Evolutionary conservation across 1,140 invertebrate species (phyloP).

Genomic region (Ridgeia piscesae): DNA sequence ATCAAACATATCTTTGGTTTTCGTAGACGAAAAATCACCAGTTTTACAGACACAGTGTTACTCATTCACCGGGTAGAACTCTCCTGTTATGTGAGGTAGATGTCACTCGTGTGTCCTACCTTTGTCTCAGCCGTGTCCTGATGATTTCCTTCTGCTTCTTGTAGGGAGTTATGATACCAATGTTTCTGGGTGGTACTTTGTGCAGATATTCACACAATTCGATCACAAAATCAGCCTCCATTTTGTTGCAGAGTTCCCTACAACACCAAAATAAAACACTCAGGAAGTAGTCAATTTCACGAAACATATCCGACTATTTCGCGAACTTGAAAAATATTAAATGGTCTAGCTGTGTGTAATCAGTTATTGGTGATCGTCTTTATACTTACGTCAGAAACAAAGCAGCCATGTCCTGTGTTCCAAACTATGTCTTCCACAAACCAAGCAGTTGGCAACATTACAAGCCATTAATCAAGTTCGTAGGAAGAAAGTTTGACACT

Average conservation of each 20-base stretch:
- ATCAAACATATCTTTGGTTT: neutral
- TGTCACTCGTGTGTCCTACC: constrained; percentile 24
- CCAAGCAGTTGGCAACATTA: too few relatives aligned
- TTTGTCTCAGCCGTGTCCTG: constrained; percentile 27
- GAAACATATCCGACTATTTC: too few relatives aligned
- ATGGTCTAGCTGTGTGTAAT: too few relatives aligned
- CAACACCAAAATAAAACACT: neutral
- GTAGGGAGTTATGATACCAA: constrained; percentile 54
- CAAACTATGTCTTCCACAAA: too few relatives aligned
- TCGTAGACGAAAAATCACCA: neutral
- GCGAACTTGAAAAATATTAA: too few relatives aligned
- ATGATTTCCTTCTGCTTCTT: constrained; percentile 42
- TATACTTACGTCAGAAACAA: too few relatives aligned
- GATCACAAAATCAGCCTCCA: constrained; percentile 46
- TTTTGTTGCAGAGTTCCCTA: constrained; percentile 44
- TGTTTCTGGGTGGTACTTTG: constrained; percentile 24
- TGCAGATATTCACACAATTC: constrained; percentile 39
- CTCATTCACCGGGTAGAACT: neutral
- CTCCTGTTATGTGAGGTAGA: neutral
- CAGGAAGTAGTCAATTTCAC: neutral
- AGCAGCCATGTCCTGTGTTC: too few relatives aligned
- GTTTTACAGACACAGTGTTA: neutral
- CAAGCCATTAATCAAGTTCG: too few relatives aligned
- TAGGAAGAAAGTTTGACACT: too few relatives aligned
- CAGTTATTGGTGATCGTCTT: too few relatives aligned